phyloP scores from a whole-genome alignment of 1,140 invertebrate genomes.

The Papilio polytes region DNA sequence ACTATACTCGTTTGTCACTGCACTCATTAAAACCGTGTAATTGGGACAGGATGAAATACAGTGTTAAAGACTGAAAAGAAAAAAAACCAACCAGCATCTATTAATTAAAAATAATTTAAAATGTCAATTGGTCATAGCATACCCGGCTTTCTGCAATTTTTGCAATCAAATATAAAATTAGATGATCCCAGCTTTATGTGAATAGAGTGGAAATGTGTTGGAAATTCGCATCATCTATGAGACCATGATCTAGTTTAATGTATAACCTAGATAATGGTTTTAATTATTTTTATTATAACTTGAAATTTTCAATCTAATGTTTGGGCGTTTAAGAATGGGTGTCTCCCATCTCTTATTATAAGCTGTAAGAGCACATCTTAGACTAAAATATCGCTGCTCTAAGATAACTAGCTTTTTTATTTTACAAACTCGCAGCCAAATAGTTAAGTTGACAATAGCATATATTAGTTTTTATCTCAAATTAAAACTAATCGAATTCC shows the following conservation, averaged over 20 bases:
- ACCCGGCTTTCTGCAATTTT: background rate
- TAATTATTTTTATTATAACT: background rate
- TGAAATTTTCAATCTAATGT: background rate
- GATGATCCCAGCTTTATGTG: background rate
- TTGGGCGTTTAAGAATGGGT: too few species aligned
- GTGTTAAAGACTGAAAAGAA: background rate
- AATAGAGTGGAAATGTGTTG: background rate
- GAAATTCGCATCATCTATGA: background rate
- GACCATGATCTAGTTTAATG: background rate
- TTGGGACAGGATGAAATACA: slow-evolving; percentile 4
- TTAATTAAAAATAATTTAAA: slow-evolving; percentile 28
- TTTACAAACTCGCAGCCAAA: too few species aligned
- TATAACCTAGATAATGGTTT: background rate
- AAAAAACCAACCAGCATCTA: slow-evolving; percentile 4
- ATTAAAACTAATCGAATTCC: background rate
- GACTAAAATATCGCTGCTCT: too few species aligned
- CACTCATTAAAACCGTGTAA: slow-evolving; percentile 7
- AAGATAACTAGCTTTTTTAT: too few species aligned
- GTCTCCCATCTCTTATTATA: too few species aligned
- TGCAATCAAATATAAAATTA: slow-evolving; percentile 3
- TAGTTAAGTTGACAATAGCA: background rate
- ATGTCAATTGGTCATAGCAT: slow-evolving; percentile 14
- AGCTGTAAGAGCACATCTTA: too few species aligned
- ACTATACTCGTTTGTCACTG: background rate
- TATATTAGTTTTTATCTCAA: background rate